Percentiles rank a stretch among this genome's conserved stretches.
These are phyloP conservation scores for Rutpela maculata DNA, from an alignment of 2,888 invertebrate species.

Conservation along the genomic window DNA sequence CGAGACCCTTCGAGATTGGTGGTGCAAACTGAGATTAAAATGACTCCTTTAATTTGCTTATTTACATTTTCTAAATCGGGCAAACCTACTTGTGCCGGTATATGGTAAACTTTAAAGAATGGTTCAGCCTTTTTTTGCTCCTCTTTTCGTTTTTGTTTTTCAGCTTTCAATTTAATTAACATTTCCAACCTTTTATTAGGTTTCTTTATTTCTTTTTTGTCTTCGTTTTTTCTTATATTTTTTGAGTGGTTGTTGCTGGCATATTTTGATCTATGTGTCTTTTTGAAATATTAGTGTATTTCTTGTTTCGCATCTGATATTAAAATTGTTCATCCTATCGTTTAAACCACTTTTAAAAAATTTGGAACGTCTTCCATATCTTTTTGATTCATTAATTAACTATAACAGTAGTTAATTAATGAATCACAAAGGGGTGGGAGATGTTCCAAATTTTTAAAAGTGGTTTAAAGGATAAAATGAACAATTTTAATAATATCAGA, in stretches of 20 bases:
- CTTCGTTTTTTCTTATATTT: constrained; percentile 18
- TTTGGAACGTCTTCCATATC: too few relatives aligned
- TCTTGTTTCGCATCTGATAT: constrained; percentile 48
- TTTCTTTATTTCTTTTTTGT: neutral
- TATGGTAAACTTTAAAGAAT: constrained; percentile 66
- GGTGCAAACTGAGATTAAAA: too few relatives aligned
- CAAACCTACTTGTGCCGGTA: too few relatives aligned
- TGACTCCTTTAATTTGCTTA: too few relatives aligned
- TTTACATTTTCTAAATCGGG: too few relatives aligned
- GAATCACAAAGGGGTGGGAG: too few relatives aligned
- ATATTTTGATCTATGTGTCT: constrained; percentile 53
- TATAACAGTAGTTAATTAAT: too few relatives aligned
- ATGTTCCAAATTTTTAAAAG: too few relatives aligned
- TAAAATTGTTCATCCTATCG: constrained; percentile 40
- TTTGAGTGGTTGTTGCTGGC: constrained; percentile 46
- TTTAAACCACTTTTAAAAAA: too few relatives aligned
- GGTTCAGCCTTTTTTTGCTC: constrained; percentile 64
- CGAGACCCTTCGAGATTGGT: too few relatives aligned
- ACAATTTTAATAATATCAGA: constrained; percentile 42
- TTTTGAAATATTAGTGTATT: constrained; percentile 48
- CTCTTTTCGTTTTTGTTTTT: constrained; percentile 61
- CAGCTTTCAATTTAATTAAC: constrained; percentile 65
- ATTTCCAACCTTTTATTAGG: constrained; percentile 58
- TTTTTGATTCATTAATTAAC: too few relatives aligned
- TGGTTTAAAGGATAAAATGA: constrained; percentile 40